Evolutionary conservation across 2,113 vertebrate genomes (phyloP).

Genomic region (Chaetodon auriga): DNA sequence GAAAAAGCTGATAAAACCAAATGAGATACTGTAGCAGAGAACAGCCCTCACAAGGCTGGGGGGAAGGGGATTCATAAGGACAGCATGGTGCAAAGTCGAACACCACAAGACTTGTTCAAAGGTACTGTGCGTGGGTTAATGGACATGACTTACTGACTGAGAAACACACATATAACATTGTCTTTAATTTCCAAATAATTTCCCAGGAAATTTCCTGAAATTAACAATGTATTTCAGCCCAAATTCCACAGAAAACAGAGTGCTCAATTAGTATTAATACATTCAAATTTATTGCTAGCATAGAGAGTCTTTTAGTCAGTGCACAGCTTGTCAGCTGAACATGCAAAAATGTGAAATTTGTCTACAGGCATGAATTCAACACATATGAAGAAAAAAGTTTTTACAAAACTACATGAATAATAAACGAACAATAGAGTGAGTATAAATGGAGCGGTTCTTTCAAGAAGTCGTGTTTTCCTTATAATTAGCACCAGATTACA

Average conservation of each 20-base stretch:
- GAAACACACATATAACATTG: not conserved
- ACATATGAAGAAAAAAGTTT: not conserved
- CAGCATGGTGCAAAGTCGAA: not conserved
- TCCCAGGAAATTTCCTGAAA: not conserved
- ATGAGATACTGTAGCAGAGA: not conserved
- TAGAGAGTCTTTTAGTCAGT: not conserved
- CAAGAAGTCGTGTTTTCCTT: not conserved
- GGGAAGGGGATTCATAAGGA: no score
- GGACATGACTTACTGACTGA: not conserved
- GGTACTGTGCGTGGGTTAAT: not conserved
- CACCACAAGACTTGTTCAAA: not conserved
- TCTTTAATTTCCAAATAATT: not conserved
- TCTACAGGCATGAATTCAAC: not conserved
- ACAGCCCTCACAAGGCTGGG: not conserved
- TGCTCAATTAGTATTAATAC: not conserved
- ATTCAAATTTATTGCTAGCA: not conserved
- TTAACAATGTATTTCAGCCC: not conserved
- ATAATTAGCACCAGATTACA: not conserved
- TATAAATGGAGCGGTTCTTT: not conserved
- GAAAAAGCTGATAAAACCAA: conserved; percentile 14
- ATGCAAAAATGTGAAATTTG: not conserved
- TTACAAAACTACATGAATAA: not conserved
- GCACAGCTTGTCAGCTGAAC: not conserved
- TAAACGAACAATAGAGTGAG: not conserved
- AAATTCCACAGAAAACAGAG: not conserved